Evolutionary conservation across 2,888 invertebrate species (phyloP).

Genomic region (Ypsolopha sequella): DNA sequence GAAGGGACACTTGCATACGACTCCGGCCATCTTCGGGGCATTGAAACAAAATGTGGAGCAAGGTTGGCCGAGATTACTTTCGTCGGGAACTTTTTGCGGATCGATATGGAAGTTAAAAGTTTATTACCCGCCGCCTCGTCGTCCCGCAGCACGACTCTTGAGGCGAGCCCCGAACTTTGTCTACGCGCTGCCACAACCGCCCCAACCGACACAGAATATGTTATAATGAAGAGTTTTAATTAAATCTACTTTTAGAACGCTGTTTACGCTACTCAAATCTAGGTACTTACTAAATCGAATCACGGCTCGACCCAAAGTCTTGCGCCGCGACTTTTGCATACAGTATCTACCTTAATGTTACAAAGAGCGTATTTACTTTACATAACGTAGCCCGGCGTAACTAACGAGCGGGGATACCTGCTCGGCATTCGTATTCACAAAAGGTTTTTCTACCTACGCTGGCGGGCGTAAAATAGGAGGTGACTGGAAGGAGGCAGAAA

Average conservation of each 20-base stretch:
- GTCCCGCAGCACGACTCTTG: slow-evolving; percentile 22
- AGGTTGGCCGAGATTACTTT: slow-evolving; percentile 66
- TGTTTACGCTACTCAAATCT: background rate
- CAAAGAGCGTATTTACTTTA: slow-evolving; percentile 50
- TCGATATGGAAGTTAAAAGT: slow-evolving; percentile 63
- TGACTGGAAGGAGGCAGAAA: slow-evolving; percentile 65
- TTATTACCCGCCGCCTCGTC: slow-evolving; percentile 48
- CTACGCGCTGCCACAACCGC: background rate
- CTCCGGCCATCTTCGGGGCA: slow-evolving; percentile 42
- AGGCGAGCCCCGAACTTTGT: slow-evolving; percentile 1
- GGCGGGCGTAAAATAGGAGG: slow-evolving; percentile 67
- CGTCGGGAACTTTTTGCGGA: slow-evolving; percentile 58
- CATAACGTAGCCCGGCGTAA: slow-evolving; percentile 54
- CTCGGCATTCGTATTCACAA: slow-evolving; percentile 68
- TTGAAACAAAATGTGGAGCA: slow-evolving; percentile 67
- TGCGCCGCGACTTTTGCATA: background rate
- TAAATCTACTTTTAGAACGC: background rate
- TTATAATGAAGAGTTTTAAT: background rate
- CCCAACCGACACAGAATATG: background rate
- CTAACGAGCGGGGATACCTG: slow-evolving; percentile 66
- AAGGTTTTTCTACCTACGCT: slow-evolving; percentile 65
- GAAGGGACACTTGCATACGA: slow-evolving; percentile 67
- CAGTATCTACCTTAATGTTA: slow-evolving; percentile 1
- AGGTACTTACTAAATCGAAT: background rate
- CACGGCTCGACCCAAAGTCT: background rate